Base-by-base conservation (phyloP, 2,888 invertebrate genomes). In the Lapara coniferarum region DNA sequence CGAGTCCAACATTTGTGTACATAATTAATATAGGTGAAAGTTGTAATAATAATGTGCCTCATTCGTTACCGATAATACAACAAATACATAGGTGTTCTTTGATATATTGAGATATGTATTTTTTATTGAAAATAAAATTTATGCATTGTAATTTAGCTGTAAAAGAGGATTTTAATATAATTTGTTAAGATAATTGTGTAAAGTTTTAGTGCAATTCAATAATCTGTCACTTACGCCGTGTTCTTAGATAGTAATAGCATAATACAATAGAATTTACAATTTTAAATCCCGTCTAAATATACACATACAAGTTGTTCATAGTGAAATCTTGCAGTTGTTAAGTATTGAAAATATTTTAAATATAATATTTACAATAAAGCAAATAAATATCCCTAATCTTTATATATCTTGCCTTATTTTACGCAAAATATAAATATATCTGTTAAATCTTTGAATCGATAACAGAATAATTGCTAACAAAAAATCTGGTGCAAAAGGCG, bases 141-240 rank as follows among this genome's bases (percentile, higher is more conserved):
- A 92, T 89, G 90, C 91, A 88, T 88, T 90, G 91, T 92, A 91
- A 89, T 86, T 87, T 91, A 92, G 91, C 81, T 89, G 78, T 90
- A 90, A 91, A 89, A 93, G 90, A 91, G 84, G 85, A 85, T 87
- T 79, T 82, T 92, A 93, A 92, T 92, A 92, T 93, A 92, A 92
- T 89, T 90, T 92, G 92, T 93, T 93, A 92, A 92, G 91, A 81
- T 89, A 87, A 86, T 85, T 87, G 83, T 86, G 83, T 89, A 88
- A 86, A 89, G 83, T 80, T 86, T 83, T 86, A 84, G 85, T 80
- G 75, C 79, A 84, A 78, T 79, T 85, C 80, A 77, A 74, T 78
- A 77, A 73, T 80, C 83, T 83, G 85, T 83, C 83, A 79, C 84
- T 85, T 86, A 81, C 63, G 63, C 63, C 63, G 63, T 13, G 16